phyloP scores from a whole-genome alignment of 2,888 invertebrate genomes.

The Aradus depressus region DNA sequence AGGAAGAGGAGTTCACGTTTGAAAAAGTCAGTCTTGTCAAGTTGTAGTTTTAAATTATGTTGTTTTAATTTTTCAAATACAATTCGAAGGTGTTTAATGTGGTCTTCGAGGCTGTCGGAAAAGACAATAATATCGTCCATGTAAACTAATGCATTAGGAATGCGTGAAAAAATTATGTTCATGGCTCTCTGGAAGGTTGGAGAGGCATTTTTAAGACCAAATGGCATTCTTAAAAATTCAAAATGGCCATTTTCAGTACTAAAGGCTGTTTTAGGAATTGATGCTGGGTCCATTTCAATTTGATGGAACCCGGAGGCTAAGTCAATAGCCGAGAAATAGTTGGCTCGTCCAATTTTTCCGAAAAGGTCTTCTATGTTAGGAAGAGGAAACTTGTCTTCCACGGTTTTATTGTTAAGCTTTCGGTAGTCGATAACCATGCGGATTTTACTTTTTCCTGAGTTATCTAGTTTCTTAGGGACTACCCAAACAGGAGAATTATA shows the following conservation, averaged over 20 bases:
- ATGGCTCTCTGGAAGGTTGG: no score
- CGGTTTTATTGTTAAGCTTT: constrained; percentile 13
- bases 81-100: background rate
- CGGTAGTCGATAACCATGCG: constrained; percentile 12
- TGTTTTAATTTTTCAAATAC: constrained; percentile 5
- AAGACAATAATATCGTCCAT: constrained; percentile 19
- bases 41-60: constrained; percentile 17
- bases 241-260: no score
- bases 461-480: constrained; percentile 13
- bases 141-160: constrained; percentile 20
- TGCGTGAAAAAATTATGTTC: constrained; percentile 3
- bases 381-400: constrained; percentile 15
- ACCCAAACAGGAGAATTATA: constrained; percentile 12
- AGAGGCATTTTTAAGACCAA: constrained; percentile 18
- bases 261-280: constrained; percentile 6
- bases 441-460: constrained; percentile 8
- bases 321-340: constrained; percentile 12
- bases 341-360: constrained; percentile 13
- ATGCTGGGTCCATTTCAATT: no score
- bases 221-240: no score
- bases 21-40: constrained; percentile 20
- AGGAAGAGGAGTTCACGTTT: constrained; percentile 12
- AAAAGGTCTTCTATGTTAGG: constrained; percentile 20
- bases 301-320: constrained; percentile 7
- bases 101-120: constrained; percentile 9